These are phyloP conservation scores for Chironomus tepperi DNA, from an alignment of 1,140 invertebrate species.

Conservation along the genomic window DNA sequence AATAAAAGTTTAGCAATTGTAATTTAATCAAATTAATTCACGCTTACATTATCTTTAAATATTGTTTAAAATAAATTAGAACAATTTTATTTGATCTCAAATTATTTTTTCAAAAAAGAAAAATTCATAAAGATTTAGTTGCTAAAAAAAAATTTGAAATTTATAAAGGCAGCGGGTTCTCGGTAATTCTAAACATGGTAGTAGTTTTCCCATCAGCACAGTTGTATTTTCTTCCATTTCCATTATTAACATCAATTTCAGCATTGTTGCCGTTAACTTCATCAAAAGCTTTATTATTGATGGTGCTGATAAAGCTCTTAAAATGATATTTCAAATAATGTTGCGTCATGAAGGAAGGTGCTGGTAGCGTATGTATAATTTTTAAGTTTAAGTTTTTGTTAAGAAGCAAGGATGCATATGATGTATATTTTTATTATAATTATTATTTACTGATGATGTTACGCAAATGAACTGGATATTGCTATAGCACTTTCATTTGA, in stretches of 20 bases:
- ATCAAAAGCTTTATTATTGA: constrained; percentile 4
- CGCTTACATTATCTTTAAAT: no score
- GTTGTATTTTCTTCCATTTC: constrained; percentile 30
- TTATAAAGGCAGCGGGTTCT: constrained; percentile 40
- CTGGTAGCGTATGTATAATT: constrained; percentile 19
- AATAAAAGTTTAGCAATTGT: no score
- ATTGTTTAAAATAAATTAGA: no score
- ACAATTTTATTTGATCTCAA: no score
- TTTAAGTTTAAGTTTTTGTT: constrained; percentile 16
- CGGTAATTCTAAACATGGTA: constrained; percentile 40
- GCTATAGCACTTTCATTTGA: background rate
- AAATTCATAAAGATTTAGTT: no score
- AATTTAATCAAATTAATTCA: no score
- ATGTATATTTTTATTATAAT: background rate
- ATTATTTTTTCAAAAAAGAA: no score
- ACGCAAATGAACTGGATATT: constrained; percentile 17
- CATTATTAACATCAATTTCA: background rate
- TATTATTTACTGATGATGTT: constrained; percentile 9
- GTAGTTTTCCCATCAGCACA: constrained; percentile 29
- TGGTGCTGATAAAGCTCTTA: constrained; percentile 17
- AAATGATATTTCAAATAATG: constrained; percentile 23
- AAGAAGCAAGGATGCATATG: constrained; percentile 7
- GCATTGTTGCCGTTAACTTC: constrained; percentile 32
- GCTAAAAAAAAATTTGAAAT: constrained; percentile 26
- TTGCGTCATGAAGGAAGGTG: constrained; percentile 20